Evolutionary conservation across 92 coral and sea anemone genomes (phyloP).

Genomic region (Bergia puertoricense): DNA sequence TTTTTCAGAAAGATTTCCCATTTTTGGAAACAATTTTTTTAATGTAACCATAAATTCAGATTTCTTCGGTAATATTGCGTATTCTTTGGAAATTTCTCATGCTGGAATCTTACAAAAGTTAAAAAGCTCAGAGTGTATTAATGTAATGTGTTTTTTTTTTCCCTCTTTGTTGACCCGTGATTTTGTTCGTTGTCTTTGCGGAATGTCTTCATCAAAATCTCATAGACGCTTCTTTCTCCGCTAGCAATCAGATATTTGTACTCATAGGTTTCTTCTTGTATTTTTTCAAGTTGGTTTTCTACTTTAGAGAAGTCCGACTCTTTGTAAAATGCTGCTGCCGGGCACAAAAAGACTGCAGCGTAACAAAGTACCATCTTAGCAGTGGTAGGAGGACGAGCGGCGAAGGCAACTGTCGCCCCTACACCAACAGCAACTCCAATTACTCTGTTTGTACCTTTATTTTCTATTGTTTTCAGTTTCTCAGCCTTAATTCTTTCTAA

Average conservation of each 20-base stretch:
- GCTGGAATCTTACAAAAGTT: too few relatives aligned
- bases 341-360: neutral
- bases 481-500: neutral
- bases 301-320: neutral
- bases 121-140: too few relatives aligned
- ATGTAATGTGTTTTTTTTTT: too few relatives aligned
- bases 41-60: too few relatives aligned
- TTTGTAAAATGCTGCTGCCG: too few relatives aligned
- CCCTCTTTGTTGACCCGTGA: too few relatives aligned
- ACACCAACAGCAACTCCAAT: neutral
- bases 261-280: neutral
- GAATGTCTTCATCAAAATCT: neutral
- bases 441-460: neutral
- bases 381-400: neutral
- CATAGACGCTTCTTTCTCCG: neutral
- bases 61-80: too few relatives aligned
- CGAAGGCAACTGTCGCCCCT: neutral
- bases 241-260: neutral
- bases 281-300: neutral
- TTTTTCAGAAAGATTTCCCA: too few relatives aligned
- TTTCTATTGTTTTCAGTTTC: slow-evolving; percentile 7
- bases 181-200: neutral
- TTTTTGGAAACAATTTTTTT: too few relatives aligned
- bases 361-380: neutral
- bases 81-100: too few relatives aligned